These are phyloP conservation scores for Drosophila atripex DNA, from an alignment of 2,888 invertebrate species.

Conservation along the genomic window DNA sequence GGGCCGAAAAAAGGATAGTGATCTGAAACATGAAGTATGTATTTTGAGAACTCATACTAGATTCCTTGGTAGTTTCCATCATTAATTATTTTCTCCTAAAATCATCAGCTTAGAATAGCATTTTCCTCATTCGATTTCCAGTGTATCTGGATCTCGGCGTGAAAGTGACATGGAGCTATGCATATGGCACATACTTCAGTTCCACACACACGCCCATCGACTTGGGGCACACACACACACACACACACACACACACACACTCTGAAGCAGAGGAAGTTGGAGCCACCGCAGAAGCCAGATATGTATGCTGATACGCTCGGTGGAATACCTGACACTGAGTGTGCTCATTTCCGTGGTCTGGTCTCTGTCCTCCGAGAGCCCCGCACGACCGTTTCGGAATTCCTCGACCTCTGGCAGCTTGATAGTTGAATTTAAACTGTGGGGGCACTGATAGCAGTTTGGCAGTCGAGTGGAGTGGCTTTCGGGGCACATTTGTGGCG, in stretches of 20 bases:
- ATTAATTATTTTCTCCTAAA: no score
- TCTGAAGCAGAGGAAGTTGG: constrained; percentile 16
- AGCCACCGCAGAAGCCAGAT: constrained; percentile 55
- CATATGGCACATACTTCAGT: constrained; percentile 55
- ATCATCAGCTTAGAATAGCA: background rate
- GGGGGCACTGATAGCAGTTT: constrained; percentile 46
- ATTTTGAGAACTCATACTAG: no score
- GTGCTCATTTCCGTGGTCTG: constrained; percentile 71
- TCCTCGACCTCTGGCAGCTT: constrained; percentile 47
- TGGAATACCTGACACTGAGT: constrained; percentile 51
- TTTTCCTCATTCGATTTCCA: background rate
- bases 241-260: background rate
- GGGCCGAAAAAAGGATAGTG: background rate
- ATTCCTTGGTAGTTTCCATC: no score
- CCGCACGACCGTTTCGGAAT: constrained; percentile 51
- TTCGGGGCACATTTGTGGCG: constrained; percentile 16
- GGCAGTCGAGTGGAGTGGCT: constrained; percentile 6
- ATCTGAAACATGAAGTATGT: background rate
- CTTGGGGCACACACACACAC: constrained; percentile 2
- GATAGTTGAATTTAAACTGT: constrained; percentile 50
- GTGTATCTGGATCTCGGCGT: constrained; percentile 22
- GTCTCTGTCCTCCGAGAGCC: constrained; percentile 41
- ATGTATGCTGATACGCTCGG: constrained; percentile 49
- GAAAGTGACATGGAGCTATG: constrained; percentile 52
- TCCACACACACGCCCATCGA: constrained; percentile 28